A percentile compares a stretch with the other conserved stretches of the same genome.
phyloP scores from a whole-genome alignment of 2,113 vertebrate species.

The Megaptera novaeangliae region DNA sequence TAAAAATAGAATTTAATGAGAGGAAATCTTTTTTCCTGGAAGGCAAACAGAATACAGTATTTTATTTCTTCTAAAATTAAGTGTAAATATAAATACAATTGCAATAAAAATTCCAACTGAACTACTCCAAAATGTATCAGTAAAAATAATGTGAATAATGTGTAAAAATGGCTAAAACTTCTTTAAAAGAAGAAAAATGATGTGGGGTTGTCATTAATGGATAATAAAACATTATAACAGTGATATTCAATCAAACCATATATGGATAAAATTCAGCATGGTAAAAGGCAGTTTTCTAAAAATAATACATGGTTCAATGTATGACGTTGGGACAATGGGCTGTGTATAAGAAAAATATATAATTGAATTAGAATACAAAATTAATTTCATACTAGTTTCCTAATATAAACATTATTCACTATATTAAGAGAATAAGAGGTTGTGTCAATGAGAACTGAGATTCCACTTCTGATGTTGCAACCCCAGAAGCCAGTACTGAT shows the following conservation, averaged over 20 bases:
- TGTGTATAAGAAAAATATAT: not conserved
- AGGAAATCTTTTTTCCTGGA: conserved; percentile 11
- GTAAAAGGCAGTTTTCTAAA: not conserved
- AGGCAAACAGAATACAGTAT: conserved; percentile 17
- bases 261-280: not conserved
- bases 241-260: not conserved
- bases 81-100: not conserved
- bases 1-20: conserved; percentile 22
- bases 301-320: not conserved
- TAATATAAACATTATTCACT: not conserved
- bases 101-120: not conserved
- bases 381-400: not conserved
- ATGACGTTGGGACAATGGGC: not conserved
- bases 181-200: not conserved
- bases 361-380: not conserved
- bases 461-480: not conserved
- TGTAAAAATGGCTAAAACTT: not conserved
- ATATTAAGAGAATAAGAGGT: not conserved
- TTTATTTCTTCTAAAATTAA: conserved; percentile 34
- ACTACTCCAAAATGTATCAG: not conserved
- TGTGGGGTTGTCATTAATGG: not conserved
- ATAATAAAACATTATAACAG: not conserved
- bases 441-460: not conserved
- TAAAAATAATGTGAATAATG: not conserved
- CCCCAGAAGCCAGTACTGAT: not conserved